Conservation (phyloP, 23 tunicate species). For the Ascidia mentula region DNA sequence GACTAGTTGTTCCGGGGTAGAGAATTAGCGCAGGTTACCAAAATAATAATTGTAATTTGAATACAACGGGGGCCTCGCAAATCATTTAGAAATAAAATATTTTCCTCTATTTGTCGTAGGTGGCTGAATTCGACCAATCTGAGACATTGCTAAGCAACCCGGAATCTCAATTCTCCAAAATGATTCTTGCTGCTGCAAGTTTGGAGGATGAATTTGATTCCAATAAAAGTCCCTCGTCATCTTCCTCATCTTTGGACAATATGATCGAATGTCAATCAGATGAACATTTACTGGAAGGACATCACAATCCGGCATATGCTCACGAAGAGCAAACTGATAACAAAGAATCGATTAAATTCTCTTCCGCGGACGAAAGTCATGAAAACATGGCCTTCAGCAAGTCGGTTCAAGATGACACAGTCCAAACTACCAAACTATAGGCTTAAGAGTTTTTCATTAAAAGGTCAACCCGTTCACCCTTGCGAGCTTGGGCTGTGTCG, state of each 20-base stretch:
- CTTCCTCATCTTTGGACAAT: neutral
- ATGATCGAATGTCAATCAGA: neutral
- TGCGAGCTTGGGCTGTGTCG: too few species aligned
- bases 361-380: neutral
- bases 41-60: too few species aligned
- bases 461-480: too few species aligned
- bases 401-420: too few species aligned
- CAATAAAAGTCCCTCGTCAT: neutral
- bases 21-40: too few species aligned
- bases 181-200: slow-evolving; percentile 43
- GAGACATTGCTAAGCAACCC: slow-evolving; percentile 55
- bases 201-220: neutral
- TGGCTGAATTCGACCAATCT: slow-evolving; percentile 73
- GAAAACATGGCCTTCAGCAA: neutral
- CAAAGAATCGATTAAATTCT: neutral
- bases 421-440: too few species aligned
- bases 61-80: too few species aligned
- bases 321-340: neutral
- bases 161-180: slow-evolving; percentile 65
- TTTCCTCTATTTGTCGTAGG: slow-evolving; percentile 54
- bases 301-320: neutral
- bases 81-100: too few species aligned
- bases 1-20: too few species aligned
- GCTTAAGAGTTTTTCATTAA: too few species aligned
- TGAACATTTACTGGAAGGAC: neutral